Evolutionary conservation across 2,888 invertebrate genomes (phyloP), one percentile per base, ranked within the genome.

Genomic region (Calameuta pallipes): DNA sequence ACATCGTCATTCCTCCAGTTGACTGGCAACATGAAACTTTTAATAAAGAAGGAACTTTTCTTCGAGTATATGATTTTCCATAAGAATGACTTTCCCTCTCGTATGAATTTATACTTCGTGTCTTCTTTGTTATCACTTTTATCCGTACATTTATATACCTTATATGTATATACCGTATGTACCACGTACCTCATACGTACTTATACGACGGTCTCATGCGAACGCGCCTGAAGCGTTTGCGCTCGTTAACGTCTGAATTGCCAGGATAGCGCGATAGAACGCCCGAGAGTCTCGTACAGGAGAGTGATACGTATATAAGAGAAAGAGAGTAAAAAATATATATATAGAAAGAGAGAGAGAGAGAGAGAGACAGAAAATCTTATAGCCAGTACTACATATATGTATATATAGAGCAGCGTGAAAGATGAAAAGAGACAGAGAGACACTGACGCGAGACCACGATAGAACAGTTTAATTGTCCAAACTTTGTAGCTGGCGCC

Each of bases 401-500:
- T 41, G 23, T 13, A 13, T 6, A 56, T 23, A 56, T 9, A 56
- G 41, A 56, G 56, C 23, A 56, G 56, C 56, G 9, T 56, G 23
- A 56, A 56, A 56, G 56, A 56, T 56, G 9, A 1, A 56, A 56
- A 56, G 56, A 56, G 56, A 56, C 23, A 56, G 56, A 56, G 56
- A 23, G 23, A 56, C 56, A 56, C 56, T 9, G 56, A 56, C 56
- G 23, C 56, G 56, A 56, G 68, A 11, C 84, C 83, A 83, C 81
- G 82, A 83, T 82, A 81, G 82, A 81, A 84, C 85, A 82, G 84
- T 83, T 87, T 87, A 87, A 87, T 85, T 87, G 85, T 86, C 82
- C 77, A 80, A 80, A 81, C 76, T 81, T 81, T 78, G 77, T 30
- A 76, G 33, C 73, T 15, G 75, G 13, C 41, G 41, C 70, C 76